phyloP scores from a whole-genome alignment of 2,888 invertebrate genomes.

The Hybos culiciformis region DNA sequence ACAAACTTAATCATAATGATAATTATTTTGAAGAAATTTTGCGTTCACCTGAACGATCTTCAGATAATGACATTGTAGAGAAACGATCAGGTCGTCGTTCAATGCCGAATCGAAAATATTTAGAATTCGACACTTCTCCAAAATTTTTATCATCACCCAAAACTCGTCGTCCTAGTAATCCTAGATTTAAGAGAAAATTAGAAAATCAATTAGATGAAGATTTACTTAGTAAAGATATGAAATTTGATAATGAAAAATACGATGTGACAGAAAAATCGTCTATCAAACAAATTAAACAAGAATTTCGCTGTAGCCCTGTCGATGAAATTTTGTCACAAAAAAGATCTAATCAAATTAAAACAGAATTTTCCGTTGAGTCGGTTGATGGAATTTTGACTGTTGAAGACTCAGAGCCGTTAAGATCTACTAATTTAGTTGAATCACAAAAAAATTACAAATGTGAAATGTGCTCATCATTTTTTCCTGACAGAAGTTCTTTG shows the following conservation, averaged over 20 bases:
- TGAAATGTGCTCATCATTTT: constrained; percentile 69
- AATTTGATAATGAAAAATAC: background rate
- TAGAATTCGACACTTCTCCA: constrained; percentile 20
- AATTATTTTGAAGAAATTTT: constrained; percentile 35
- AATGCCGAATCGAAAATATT: constrained; percentile 22
- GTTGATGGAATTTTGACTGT: constrained; percentile 21
- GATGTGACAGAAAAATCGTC: background rate
- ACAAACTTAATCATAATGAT: constrained; percentile 32
- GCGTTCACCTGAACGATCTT: constrained; percentile 30
- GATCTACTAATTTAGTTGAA: constrained; percentile 15
- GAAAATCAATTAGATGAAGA: too few species aligned
- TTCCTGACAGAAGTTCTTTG: constrained; percentile 56
- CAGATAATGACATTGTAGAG: constrained; percentile 14
- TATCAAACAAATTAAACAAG: background rate
- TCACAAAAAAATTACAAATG: constrained; percentile 50
- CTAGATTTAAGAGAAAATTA: too few species aligned
- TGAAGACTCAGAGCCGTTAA: constrained; percentile 18
- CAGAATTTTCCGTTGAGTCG: too few species aligned
- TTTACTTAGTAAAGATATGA: too few species aligned
- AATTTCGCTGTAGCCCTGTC: too few species aligned
- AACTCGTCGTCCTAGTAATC: too few species aligned
- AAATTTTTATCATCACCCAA: constrained; percentile 8
- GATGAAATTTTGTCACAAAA: too few species aligned
- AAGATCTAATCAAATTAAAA: too few species aligned
- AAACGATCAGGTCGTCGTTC: constrained; percentile 19